Percentiles rank a stretch among this genome's conserved stretches.
These are phyloP conservation scores for Metopolophium dirhodum DNA, from an alignment of 1,140 invertebrate genomes.

Conservation along the genomic window DNA sequence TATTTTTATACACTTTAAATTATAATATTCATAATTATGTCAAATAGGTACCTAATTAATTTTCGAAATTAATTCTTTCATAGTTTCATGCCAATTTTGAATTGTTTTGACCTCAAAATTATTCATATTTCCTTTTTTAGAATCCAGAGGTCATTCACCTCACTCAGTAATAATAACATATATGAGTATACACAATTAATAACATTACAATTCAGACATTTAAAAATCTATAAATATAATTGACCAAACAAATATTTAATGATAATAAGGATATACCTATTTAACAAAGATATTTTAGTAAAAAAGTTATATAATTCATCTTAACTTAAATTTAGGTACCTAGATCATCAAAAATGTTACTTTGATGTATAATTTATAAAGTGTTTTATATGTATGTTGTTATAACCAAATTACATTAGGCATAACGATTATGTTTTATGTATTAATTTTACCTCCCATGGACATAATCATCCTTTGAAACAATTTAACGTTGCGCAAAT, in stretches of 20 bases:
- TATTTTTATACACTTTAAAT: background rate
- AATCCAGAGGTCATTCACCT: slow-evolving; percentile 38
- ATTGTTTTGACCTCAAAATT: background rate
- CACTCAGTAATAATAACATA: background rate
- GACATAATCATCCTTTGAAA: too few species aligned
- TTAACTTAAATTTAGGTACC: too few species aligned
- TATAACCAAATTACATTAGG: too few species aligned
- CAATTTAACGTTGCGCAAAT: too few species aligned
- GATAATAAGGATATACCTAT: background rate
- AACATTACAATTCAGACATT: background rate
- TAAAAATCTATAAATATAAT: background rate
- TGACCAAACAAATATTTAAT: background rate
- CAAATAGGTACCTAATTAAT: background rate
- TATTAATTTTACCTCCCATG: too few species aligned
- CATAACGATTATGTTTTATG: too few species aligned
- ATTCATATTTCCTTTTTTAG: slow-evolving; percentile 13
- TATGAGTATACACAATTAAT: background rate
- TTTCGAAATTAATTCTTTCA: background rate
- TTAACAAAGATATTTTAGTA: too few species aligned
- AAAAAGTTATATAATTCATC: too few species aligned
- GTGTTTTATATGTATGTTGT: too few species aligned
- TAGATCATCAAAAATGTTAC: too few species aligned
- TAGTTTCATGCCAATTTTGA: background rate
- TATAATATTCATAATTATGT: background rate
- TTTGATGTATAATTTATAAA: too few species aligned